Evolutionary conservation across 1,140 invertebrate species (phyloP).

Genomic region (Tribolium madens): DNA sequence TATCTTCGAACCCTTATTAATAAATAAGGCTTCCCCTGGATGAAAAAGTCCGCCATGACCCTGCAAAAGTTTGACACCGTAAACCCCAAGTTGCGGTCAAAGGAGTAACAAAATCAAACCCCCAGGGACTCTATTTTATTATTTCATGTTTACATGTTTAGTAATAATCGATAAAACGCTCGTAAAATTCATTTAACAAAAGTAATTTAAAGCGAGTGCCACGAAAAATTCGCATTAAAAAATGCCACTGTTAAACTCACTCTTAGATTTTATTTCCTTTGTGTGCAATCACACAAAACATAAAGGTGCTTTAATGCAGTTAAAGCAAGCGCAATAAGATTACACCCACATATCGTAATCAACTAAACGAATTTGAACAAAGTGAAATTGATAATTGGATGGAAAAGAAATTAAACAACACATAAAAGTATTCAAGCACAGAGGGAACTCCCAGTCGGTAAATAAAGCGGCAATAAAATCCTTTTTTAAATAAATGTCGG

Average conservation of each 20-base stretch:
- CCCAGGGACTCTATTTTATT: slow-evolving; percentile 12
- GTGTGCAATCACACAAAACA: slow-evolving; percentile 1
- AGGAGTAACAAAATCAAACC: neutral
- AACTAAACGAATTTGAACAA: neutral
- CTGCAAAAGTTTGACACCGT: slow-evolving; percentile 1
- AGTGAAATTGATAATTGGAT: neutral
- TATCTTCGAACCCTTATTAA: neutral
- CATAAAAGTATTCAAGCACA: neutral
- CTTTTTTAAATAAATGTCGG: slow-evolving; percentile 30
- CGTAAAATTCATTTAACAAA: slow-evolving; percentile 25
- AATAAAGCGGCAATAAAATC: slow-evolving; percentile 35
- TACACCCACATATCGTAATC: slow-evolving; percentile 18
- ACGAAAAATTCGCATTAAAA: slow-evolving; percentile 2
- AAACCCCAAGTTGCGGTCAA: slow-evolving; percentile 19
- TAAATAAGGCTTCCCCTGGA: neutral
- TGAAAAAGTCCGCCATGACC: slow-evolving; percentile 5
- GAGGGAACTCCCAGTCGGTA: neutral
- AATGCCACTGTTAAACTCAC: neutral
- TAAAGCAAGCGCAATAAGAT: neutral
- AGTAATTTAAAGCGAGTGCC: neutral
- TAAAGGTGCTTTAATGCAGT: slow-evolving; percentile 1
- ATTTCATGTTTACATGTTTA: slow-evolving; percentile 22
- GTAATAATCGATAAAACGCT: slow-evolving; percentile 11
- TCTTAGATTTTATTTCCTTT: neutral
- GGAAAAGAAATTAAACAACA: slow-evolving; percentile 38